Evolutionary conservation across 2,113 vertebrate species (phyloP), one percentile per base, ranked within the genome.

Genomic region (Onychostoma macrolepis): DNA sequence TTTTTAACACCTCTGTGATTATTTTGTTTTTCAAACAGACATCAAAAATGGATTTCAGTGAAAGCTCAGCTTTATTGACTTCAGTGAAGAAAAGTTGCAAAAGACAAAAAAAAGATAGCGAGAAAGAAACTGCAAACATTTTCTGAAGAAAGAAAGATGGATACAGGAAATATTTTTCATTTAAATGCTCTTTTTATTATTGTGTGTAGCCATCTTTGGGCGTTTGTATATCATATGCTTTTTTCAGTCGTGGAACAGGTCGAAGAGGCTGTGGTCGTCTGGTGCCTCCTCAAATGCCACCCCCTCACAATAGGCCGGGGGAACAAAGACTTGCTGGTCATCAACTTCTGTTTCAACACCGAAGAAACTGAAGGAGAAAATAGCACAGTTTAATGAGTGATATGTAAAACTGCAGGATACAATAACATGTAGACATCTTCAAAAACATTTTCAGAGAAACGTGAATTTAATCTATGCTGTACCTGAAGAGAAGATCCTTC

Each of bases 401-500:
- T 58, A 43, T 43, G 2, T 4, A 38, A 61, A 80, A 38, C 5
- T 36, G 58, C 78, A 80, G 13, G 15, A 81, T 28, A 9, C 36
- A 28, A 26, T 28, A 2, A 74, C 9, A 26, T 45, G 24, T 28
- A 63, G 1, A 63, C 12, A 80, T 38, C 6, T 7, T 65, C 12
- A 28, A 28, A 45, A 28, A 41, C 19, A 4, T 75, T 75, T 75
- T 41, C 9, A 6, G 21, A 75, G 11, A 75, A 43, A 43, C 4
- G 1, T 26, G 45, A 21, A 13, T 15, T 83, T 26, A 83, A 1
- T 56, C 28, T 26, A 21, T 74, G 65, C 43, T 78, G 80, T 71
- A 90, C 90, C 81, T 89, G 84, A 90, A 89, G 21, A 84, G 38
- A 72, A 90, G 90, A 71, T 89, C 88, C 17, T 87, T 88, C 84